Conservation (phyloP, 2,888 invertebrate genomes). For the Unio pictorum region DNA sequence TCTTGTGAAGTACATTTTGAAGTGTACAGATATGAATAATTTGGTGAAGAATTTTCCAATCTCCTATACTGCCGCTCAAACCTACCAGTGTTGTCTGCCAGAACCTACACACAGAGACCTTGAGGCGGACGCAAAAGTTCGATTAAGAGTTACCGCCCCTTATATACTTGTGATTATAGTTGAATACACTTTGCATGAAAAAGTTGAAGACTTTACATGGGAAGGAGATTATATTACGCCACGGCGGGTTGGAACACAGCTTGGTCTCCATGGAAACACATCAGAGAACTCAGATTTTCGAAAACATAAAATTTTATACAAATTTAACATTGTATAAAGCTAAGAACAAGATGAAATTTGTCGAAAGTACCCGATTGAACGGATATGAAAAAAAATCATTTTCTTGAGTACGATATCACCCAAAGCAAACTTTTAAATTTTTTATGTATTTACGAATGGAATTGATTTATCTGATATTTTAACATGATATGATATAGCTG, state of each 20-base stretch:
- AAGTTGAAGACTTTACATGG: constrained; percentile 37
- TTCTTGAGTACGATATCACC: no score
- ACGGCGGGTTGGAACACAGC: constrained; percentile 30
- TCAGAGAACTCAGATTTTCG: constrained; percentile 21
- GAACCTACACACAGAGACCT: constrained; percentile 36
- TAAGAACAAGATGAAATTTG: no score
- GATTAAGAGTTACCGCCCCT: constrained; percentile 33
- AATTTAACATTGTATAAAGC: constrained; percentile 33
- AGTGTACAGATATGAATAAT: constrained; percentile 40
- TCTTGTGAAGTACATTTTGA: constrained; percentile 38
- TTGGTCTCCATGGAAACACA: constrained; percentile 21
- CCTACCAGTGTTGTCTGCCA: constrained; percentile 30
- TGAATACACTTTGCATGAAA: constrained; percentile 27
- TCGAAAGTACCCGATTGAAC: no score
- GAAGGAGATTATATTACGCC: constrained; percentile 36
- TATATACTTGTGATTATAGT: constrained; percentile 27
- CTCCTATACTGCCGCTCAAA: constrained; percentile 35
- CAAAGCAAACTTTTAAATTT: no score
- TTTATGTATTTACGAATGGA: no score
- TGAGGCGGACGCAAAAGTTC: constrained; percentile 30
- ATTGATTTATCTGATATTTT: no score
- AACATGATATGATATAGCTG: no score
- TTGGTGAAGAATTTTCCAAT: constrained; percentile 35
- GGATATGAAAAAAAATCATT: no score
- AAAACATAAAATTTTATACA: constrained; percentile 28